Evolutionary conservation across 2,888 invertebrate genomes (phyloP).

Genomic region (Mystacides longicornis): DNA sequence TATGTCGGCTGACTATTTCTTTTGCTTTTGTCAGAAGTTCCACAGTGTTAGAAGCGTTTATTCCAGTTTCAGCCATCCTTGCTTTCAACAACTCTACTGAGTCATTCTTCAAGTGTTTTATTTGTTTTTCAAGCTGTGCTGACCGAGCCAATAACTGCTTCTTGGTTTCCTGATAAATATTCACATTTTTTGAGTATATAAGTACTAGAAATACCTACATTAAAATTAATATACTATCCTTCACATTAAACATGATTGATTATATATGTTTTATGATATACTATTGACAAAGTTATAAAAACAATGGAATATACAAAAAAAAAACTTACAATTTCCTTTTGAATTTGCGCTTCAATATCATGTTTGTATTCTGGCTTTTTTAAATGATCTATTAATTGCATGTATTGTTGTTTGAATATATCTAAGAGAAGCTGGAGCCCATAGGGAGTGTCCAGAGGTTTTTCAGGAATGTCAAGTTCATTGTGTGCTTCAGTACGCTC

Average conservation of each 20-base stretch:
- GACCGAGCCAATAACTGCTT: slow-evolving; percentile 74
- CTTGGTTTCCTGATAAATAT: slow-evolving; percentile 58
- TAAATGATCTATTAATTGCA: slow-evolving; percentile 79
- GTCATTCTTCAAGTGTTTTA: slow-evolving; percentile 84
- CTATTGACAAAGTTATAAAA: too few species aligned
- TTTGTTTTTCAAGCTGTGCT: slow-evolving; percentile 89
- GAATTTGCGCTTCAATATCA: slow-evolving; percentile 67
- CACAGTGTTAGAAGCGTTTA: slow-evolving; percentile 78
- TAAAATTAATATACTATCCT: background rate
- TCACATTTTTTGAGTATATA: background rate
- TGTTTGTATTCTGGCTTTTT: slow-evolving; percentile 67
- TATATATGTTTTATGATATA: background rate
- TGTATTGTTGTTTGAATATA: slow-evolving; percentile 77
- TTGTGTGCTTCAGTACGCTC: slow-evolving; percentile 63
- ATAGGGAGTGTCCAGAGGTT: slow-evolving; percentile 73
- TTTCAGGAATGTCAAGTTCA: slow-evolving; percentile 74
- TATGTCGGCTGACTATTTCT: slow-evolving; percentile 88
- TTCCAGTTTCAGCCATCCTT: slow-evolving; percentile 86
- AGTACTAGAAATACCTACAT: background rate
- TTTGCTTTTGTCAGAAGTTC: slow-evolving; percentile 81
- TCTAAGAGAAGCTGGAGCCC: slow-evolving; percentile 82
- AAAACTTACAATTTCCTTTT: slow-evolving; percentile 61
- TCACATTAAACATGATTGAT: background rate
- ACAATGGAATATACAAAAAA: background rate
- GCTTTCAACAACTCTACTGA: slow-evolving; percentile 83